Base-by-base conservation (phyloP, 2,797 vertebrate genomes). In the Sciaenops ocellatus region DNA sequence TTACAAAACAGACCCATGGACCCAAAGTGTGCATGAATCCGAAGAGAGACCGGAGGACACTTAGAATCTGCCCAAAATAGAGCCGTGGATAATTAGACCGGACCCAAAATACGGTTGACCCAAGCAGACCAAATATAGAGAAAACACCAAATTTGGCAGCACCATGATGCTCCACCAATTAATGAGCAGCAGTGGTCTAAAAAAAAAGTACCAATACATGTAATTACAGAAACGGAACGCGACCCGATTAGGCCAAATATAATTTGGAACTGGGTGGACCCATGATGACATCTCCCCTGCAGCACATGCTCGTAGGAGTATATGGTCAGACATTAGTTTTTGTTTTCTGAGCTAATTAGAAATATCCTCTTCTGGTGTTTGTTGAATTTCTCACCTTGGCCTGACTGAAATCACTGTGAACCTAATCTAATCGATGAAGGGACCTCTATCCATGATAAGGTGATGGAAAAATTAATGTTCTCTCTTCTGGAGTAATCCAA, bases 401-500 rank as follows among this genome's bases (percentile, higher is more conserved):
- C 57, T 81, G 50, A 64, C 63, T 73, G 54, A 77, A 83, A 87
- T 82, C 57, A 75, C 17, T 71, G 63, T 83, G 83, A 76, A 85
- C 76, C 71, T 59, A 86, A 80, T 47, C 82, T 75, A 89, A 91
- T 93, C 80, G 78, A 90, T 92, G 80, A 89, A 69, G 84, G 76
- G 87, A 89, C 89, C 86, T 86, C 84, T 87, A 82, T 73, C 73
- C 60, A 69, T 65, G 78, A 85, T 85, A 82, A 90, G 83, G 81
- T 83, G 81, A 88, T 85, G 82, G 82, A 85, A 85, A 91, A 89
- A 92, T 87, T 26, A 79, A 87, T 83, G 79, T 66, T 54, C 74
- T 84, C 77, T 89, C 81, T 76, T 80, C 75, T 81, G 75, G 70
- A 75, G 63, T 86, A 88, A 92, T 92, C 89, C 80, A 91, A 88